A percentile compares a stretch with the other conserved stretches of the same genome.
phyloP scores from a whole-genome alignment of 2,888 invertebrate species.

The Therioaphis trifolii region DNA sequence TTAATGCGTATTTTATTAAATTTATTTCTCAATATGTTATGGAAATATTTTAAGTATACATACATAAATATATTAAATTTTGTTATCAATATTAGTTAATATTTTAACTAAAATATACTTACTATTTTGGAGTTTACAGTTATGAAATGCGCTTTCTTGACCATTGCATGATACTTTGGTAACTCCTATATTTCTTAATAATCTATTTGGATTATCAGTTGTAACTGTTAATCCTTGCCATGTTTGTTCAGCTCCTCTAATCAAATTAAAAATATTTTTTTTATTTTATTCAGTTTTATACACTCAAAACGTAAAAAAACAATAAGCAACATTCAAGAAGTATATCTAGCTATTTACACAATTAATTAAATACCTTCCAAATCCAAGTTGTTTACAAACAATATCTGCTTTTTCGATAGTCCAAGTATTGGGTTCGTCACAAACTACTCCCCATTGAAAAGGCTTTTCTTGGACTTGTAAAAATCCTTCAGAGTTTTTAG shows the following conservation, averaged over 20 bases:
- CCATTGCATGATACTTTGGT: constrained; percentile 69
- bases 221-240: constrained; percentile 70
- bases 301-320: constrained; percentile 26
- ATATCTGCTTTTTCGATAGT: constrained; percentile 71
- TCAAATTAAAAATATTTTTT: constrained; percentile 22
- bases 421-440: constrained; percentile 71
- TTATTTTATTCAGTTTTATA: not conserved
- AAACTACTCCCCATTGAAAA: constrained; percentile 71
- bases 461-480: constrained; percentile 69
- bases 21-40: too few relatives aligned
- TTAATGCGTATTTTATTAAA: too few relatives aligned
- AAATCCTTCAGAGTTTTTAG: constrained; percentile 70
- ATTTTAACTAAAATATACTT: not conserved
- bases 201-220: constrained; percentile 67
- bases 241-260: constrained; percentile 71
- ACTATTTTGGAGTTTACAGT: constrained; percentile 66
- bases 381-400: constrained; percentile 71
- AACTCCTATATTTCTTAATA: constrained; percentile 67
- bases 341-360: not conserved
- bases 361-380: constrained; percentile 68
- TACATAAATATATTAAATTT: too few relatives aligned
- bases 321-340: too few relatives aligned
- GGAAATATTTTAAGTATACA: too few relatives aligned
- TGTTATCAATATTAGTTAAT: too few relatives aligned
- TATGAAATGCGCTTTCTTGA: constrained; percentile 69